Conservation (phyloP, 2,797 vertebrate species). For the Dallia pectoralis region DNA sequence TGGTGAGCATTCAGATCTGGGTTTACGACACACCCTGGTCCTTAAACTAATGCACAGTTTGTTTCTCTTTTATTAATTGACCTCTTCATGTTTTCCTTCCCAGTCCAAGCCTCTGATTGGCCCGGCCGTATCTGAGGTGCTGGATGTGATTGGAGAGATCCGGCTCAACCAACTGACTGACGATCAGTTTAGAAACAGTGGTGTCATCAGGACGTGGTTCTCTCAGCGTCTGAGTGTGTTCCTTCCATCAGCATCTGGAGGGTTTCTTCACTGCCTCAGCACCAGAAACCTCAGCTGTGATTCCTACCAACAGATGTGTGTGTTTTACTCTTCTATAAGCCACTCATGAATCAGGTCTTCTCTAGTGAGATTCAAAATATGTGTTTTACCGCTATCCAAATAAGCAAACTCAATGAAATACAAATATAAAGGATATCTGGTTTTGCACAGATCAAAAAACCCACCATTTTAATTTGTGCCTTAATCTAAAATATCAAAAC, state of each 20-base stretch:
- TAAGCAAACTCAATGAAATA: no score
- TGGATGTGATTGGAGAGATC: conserved; percentile 68
- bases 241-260: conserved; percentile 50
- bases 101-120: conserved; percentile 38
- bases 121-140: conserved; percentile 37
- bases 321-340: no score
- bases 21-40: no score
- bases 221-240: conserved; percentile 47
- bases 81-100: conserved; percentile 4
- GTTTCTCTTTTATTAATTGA: no score
- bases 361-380: no score
- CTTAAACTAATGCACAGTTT: no score
- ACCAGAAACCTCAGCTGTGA: conserved; percentile 67
- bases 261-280: conserved; percentile 65
- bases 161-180: conserved; percentile 56
- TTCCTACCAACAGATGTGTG: conserved; percentile 71
- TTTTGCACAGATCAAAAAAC: no score
- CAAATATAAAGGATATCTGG: no score
- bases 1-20: conserved; percentile 20
- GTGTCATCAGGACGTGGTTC: conserved; percentile 58
- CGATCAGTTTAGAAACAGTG: conserved; percentile 53
- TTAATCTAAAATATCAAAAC: no score
- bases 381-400: no score
- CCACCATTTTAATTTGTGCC: no score
- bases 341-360: no score